These are phyloP conservation scores for Saimiri boliviensis DNA, from an alignment of 2,113 vertebrate species.

Conservation along the genomic window DNA sequence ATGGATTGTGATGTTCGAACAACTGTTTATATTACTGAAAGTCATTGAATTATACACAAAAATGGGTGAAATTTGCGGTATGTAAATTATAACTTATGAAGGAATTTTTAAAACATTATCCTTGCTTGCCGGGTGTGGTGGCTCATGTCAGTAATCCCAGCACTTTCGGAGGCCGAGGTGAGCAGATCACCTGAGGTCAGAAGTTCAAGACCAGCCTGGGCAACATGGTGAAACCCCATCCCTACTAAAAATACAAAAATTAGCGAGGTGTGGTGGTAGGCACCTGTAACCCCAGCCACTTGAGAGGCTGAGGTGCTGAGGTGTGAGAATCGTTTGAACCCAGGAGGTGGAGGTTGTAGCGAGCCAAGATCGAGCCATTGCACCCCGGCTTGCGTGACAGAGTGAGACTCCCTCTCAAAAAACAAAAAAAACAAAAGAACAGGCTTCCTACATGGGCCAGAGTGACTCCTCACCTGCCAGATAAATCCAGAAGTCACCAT, in stretches of 20 bases:
- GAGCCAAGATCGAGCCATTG: background rate
- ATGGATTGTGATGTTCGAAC: background rate
- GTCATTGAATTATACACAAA: background rate
- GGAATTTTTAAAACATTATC: no score
- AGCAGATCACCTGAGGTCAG: no score
- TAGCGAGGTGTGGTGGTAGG: no score
- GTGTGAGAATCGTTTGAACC: background rate
- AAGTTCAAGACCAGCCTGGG: no score
- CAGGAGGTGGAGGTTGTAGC: background rate
- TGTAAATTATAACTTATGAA: background rate
- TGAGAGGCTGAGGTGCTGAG: no score
- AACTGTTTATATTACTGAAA: background rate
- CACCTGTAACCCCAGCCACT: no score
- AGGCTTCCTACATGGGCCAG: background rate
- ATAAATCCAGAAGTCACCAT: background rate
- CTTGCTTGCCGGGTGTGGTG: no score
- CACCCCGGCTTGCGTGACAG: no score
- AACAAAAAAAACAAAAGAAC: background rate
- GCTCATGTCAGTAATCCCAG: background rate
- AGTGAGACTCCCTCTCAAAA: no score
- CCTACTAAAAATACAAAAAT: no score
- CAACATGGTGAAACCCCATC: no score
- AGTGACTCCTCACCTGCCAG: background rate
- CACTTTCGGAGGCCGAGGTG: no score
- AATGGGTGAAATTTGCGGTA: background rate